A percentile compares a stretch with the other conserved stretches of the same genome.
Conservation (phyloP, 2,113 vertebrate genomes). For the Promerops cafer region DNA sequence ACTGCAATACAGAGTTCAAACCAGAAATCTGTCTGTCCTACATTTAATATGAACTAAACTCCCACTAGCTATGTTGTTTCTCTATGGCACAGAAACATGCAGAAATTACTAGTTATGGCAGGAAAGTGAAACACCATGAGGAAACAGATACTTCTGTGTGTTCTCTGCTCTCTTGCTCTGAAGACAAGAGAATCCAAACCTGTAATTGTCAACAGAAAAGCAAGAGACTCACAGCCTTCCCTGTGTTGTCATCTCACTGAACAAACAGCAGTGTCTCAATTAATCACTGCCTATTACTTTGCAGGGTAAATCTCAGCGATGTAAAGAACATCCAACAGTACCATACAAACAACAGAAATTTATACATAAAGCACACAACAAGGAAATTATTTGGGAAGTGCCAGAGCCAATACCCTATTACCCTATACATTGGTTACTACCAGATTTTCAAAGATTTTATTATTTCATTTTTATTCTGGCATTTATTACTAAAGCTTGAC, state of each 20-base stretch:
- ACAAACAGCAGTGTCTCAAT: background rate
- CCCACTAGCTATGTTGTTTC: background rate
- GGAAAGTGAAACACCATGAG: background rate
- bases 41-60: background rate
- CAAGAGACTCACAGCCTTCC: background rate
- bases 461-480: background rate
- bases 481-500: background rate
- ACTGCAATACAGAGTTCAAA: background rate
- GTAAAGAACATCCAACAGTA: background rate
- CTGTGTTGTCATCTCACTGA: background rate
- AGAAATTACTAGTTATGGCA: background rate
- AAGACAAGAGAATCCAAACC: background rate
- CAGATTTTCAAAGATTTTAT: background rate
- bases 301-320: background rate
- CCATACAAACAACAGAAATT: background rate
- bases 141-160: background rate
- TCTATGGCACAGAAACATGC: background rate
- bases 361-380: background rate
- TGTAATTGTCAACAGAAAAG: background rate
- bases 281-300: background rate
- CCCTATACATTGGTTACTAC: background rate
- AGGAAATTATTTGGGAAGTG: background rate
- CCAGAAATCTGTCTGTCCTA: background rate
- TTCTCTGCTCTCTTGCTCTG: background rate
- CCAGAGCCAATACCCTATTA: background rate